Evolutionary conservation across 2,797 vertebrate genomes (phyloP).

Genomic region (Falco naumanni): DNA sequence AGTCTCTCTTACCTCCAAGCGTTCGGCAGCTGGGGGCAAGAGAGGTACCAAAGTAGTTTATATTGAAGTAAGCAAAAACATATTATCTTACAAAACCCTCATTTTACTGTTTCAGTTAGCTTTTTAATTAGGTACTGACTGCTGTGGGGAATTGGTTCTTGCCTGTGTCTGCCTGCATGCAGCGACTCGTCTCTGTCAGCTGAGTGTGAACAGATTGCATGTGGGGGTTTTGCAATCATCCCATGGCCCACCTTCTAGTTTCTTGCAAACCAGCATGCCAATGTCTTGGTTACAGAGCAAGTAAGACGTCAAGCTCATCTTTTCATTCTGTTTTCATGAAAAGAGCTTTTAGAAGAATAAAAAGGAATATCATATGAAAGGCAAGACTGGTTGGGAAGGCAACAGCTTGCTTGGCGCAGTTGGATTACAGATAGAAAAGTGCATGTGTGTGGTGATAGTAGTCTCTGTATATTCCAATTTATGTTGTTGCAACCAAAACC

Average conservation of each 20-base stretch:
- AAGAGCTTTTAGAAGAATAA: neutral
- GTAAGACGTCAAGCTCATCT: neutral
- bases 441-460: fast-evolving
- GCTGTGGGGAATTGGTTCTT: constrained; percentile 3
- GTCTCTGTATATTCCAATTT: neutral
- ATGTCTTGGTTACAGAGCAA: neutral
- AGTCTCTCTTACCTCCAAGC: neutral
- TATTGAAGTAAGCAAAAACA: constrained; percentile 14
- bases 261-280: neutral
- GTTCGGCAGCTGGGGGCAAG: neutral
- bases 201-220: neutral
- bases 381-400: neutral
- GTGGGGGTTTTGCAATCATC: neutral
- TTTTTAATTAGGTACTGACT: constrained; percentile 21
- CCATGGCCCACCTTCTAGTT: neutral
- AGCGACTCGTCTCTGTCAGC: neutral
- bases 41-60: neutral
- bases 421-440: neutral
- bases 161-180: neutral
- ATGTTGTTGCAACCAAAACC: neutral
- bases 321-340: neutral
- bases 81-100: neutral
- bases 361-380: neutral
- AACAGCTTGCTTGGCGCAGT: neutral
- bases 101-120: neutral